phyloP scores from a whole-genome alignment of 2,888 invertebrate species.

The Doris montereyensis region DNA sequence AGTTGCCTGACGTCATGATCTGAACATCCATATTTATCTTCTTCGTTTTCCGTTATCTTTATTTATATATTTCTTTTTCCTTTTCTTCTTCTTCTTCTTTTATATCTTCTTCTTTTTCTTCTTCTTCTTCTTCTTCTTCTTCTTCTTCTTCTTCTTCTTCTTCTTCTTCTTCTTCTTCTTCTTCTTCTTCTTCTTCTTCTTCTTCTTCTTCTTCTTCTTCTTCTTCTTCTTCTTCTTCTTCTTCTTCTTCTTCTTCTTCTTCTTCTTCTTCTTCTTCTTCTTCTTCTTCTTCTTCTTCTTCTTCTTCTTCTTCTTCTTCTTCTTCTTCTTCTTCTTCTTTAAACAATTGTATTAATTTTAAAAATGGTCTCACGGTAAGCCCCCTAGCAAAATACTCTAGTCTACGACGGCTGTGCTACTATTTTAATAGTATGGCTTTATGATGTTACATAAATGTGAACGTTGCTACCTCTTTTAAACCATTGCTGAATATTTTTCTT shows the following conservation, averaged over 20 bases:
- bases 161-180: background rate
- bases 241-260: background rate
- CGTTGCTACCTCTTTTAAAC: too few species aligned
- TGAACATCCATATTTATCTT: too few species aligned
- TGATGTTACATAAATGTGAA: too few species aligned
- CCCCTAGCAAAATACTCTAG: too few species aligned
- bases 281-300: background rate
- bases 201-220: background rate
- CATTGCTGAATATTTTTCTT: too few species aligned
- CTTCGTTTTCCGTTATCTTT: too few species aligned
- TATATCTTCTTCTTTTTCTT: background rate
- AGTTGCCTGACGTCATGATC: too few species aligned
- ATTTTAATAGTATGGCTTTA: too few species aligned
- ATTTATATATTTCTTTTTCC: background rate
- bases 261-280: background rate
- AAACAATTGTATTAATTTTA: too few species aligned
- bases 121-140: background rate
- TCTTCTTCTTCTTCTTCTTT: background rate
- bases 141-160: background rate
- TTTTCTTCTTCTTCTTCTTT: background rate
- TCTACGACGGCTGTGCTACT: too few species aligned
- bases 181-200: background rate
- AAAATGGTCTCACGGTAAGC: too few species aligned
- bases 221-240: background rate
- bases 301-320: background rate